These are phyloP conservation scores for Gobionotothen gibberifrons DNA, from an alignment of 2,797 vertebrate species.

Conservation along the genomic window DNA sequence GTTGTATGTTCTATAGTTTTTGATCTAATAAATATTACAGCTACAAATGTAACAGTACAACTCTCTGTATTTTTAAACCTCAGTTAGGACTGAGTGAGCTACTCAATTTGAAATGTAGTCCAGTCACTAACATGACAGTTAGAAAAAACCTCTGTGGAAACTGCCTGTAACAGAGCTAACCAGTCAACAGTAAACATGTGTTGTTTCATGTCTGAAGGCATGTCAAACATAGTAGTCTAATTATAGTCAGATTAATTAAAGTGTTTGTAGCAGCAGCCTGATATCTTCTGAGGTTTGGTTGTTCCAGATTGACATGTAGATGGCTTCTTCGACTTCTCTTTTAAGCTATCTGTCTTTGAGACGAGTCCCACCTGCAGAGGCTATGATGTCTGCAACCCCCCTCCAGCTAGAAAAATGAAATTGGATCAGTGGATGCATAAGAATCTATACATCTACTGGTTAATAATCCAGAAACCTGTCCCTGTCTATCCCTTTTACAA, in stretches of 20 bases:
- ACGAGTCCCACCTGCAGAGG: background rate
- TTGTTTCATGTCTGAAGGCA: background rate
- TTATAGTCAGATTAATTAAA: background rate
- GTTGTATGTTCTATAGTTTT: slow-evolving; percentile 5
- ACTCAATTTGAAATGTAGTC: slow-evolving; percentile 2
- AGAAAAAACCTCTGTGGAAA: background rate
- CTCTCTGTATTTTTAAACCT: slow-evolving; percentile 1
- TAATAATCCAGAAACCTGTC: background rate
- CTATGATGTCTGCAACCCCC: background rate
- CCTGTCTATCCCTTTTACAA: background rate
- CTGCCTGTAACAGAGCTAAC: background rate
- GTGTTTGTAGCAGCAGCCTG: background rate
- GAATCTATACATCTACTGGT: background rate
- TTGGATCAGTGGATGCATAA: background rate
- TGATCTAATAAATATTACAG: background rate
- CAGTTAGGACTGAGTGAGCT: background rate
- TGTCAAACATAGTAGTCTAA: background rate
- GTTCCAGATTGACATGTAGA: background rate
- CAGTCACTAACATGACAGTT: background rate
- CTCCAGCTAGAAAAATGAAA: background rate
- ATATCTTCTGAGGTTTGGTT: background rate
- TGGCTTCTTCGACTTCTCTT: background rate
- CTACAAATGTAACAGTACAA: slow-evolving; percentile 1
- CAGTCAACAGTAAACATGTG: background rate
- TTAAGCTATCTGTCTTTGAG: background rate